Base-by-base conservation (phyloP, 2,888 invertebrate genomes). In the Spisula subtruncata region DNA sequence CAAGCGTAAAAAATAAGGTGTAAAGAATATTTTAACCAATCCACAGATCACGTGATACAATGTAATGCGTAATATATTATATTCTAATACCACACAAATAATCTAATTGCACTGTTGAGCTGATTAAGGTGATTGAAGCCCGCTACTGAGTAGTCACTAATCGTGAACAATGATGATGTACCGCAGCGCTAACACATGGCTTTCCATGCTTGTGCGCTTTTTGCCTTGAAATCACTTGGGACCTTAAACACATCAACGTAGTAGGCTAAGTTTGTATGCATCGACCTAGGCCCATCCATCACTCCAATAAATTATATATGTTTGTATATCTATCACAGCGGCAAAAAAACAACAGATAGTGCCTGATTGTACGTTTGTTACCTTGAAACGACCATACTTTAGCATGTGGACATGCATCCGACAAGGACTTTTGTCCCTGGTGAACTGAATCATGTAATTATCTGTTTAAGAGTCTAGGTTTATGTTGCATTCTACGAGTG, bases 271-370 rank as follows among this genome's bases (percentile, higher is more conserved):
- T 86, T 86, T 86, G 86, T 86, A 71, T 46, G 51, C 46, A 35
- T 16, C 29, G 25, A 25, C 25, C 54, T 32, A 18, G 16, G 54
- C 16, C 81, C 81, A n/a, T 86, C 81, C 35, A 86, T 86, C 86
- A 86, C 29, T 66, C 66, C 81, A 56, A 81, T 86, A 86, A 86
- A 86, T 86, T 86, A 86, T 86, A 86, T 86, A 86, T 86, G 86
- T 81, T 81, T 81, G 86, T 86, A 86, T 86, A 86, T 82, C 81
- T 82, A 86, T 35, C 56, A 54, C 46, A 46, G 41, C 20, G 35
- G 16, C 81, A n/a, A 86, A 85, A 85, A 85, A 85, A 18, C 80
- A 35, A 85, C 85, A 85, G 85, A 85, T 85, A 85, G 85, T 41
- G 75, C 41, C 80, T 85, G 85, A 85, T 80, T 85, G n/a, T 29